phyloP scores from a whole-genome alignment of 2,797 vertebrate species.

The Trichosurus vulpecula region DNA sequence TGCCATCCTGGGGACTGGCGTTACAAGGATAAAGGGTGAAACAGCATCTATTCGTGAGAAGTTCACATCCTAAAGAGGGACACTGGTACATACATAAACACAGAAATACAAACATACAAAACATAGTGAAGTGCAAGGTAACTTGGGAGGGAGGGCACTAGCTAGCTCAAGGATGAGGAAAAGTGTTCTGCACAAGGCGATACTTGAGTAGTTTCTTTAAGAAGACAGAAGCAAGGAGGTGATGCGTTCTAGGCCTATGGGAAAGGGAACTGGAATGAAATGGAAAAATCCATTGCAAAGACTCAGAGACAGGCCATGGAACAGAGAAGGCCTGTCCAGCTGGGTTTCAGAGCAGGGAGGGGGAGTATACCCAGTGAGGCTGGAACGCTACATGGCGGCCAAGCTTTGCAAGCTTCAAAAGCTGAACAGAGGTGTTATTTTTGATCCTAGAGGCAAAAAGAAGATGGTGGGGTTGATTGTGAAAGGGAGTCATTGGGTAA shows the following conservation, averaged over 20 bases:
- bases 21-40: background rate
- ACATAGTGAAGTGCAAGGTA: background rate
- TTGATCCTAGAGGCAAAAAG: background rate
- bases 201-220: background rate
- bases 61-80: background rate
- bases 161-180: background rate
- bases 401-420: background rate
- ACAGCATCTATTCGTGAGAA: background rate
- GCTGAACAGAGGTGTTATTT: background rate
- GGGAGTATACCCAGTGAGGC: background rate
- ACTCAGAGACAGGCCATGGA: background rate
- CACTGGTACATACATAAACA: background rate
- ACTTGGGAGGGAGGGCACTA: background rate
- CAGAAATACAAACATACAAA: background rate
- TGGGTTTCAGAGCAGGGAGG: background rate
- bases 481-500: background rate
- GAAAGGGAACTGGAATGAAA: background rate
- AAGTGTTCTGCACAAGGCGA: background rate
- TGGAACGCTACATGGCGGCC: background rate
- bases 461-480: background rate
- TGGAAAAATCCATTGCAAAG: background rate
- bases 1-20: background rate
- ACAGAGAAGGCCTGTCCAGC: background rate
- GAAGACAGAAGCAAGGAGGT: background rate
- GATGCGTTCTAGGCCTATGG: background rate